These are phyloP conservation scores for Paracyclopina nana DNA, from an alignment of 1,140 invertebrate genomes.

Conservation along the genomic window DNA sequence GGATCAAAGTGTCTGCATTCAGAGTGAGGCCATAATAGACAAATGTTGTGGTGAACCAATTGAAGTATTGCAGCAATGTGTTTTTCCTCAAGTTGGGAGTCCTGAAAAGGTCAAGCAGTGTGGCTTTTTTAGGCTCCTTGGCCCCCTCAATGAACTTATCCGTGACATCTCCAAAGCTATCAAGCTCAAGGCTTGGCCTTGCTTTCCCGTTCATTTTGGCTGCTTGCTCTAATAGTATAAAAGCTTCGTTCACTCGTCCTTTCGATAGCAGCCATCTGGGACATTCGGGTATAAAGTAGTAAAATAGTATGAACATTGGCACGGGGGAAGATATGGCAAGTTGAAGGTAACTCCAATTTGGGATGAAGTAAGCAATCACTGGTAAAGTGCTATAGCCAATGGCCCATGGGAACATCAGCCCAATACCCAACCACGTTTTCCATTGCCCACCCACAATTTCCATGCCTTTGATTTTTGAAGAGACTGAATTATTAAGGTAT, in stretches of 20 bases:
- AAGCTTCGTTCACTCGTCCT: background rate
- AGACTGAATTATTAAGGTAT: no score
- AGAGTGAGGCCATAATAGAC: conserved; percentile 62
- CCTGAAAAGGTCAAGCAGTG: no score
- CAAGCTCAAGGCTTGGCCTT: no score
- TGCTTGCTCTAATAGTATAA: no score
- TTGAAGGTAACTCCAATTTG: conserved; percentile 1
- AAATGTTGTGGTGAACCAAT: conserved; percentile 49
- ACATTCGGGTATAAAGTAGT: conserved; percentile 5
- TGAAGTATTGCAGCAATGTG: conserved; percentile 1
- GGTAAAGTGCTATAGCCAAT: conserved; percentile 4
- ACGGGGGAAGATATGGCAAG: background rate
- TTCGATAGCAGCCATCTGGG: conserved; percentile 5
- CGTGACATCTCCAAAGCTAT: no score
- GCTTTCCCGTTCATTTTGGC: no score
- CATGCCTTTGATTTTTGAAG: no score
- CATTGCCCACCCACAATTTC: conserved; percentile 15
- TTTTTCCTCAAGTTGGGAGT: conserved; percentile 4
- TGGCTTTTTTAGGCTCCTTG: no score
- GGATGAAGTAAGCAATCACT: conserved; percentile 4
- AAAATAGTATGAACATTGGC: background rate
- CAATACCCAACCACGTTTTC: conserved; percentile 13
- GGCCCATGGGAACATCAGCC: conserved; percentile 8
- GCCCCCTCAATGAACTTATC: no score
- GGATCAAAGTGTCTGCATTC: conserved; percentile 46